phyloP scores from a whole-genome alignment of 2,113 vertebrate genomes.

The Ranitomeya variabilis region DNA sequence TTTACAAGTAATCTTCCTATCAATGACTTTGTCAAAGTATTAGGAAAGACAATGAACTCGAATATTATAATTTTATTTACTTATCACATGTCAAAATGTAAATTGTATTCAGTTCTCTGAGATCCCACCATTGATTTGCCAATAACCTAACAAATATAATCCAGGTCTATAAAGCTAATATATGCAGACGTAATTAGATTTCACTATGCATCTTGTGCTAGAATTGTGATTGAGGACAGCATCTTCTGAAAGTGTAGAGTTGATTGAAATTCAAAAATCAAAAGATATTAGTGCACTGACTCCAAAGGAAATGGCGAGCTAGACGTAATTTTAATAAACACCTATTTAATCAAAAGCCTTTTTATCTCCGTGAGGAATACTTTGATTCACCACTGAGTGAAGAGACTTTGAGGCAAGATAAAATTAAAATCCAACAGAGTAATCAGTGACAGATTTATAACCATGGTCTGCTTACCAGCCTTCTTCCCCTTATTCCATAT shows the following conservation, averaged over 20 bases:
- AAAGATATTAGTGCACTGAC: conserved; percentile 1
- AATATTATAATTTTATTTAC: neutral
- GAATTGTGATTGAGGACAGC: neutral
- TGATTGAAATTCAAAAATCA: neutral
- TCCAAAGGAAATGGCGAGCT: neutral
- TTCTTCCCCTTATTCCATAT: neutral
- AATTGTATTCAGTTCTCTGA: neutral
- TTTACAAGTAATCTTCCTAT: neutral
- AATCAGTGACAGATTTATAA: conserved; percentile 22
- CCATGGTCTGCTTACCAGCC: neutral
- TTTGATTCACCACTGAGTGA: neutral
- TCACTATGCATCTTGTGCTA: conserved; percentile 1
- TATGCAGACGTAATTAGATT: conserved; percentile 34
- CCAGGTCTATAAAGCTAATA: neutral
- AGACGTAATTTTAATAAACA: conserved; percentile 30
- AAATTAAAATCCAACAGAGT: conserved; percentile 23
- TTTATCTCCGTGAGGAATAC: conserved; percentile 4
- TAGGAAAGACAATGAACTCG: neutral
- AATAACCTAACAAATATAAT: neutral
- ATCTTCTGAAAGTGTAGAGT: conserved; percentile 16
- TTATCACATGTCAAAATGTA: neutral
- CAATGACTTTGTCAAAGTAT: neutral
- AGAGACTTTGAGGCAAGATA: conserved; percentile 22
- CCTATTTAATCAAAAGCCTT: conserved; percentile 34
- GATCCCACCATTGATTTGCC: neutral